A percentile compares a stretch with the other conserved stretches of the same genome.
phyloP scores from a whole-genome alignment of 2,113 vertebrate species.

The Elachura formosa region DNA sequence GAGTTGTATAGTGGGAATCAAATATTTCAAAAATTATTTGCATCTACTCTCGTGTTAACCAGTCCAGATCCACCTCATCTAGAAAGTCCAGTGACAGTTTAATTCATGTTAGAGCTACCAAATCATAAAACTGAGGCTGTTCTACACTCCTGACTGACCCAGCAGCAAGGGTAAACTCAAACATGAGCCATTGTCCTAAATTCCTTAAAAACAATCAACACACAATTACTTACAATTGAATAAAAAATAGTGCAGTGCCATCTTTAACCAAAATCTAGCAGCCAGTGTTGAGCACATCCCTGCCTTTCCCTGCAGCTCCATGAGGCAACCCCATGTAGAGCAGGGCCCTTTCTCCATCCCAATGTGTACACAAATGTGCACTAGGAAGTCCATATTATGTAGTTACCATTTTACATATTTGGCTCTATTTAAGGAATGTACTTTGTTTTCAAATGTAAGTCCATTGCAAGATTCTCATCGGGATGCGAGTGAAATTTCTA shows the following conservation, averaged over 20 bases:
- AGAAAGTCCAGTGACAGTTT: not conserved
- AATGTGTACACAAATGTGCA: not conserved
- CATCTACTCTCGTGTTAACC: not conserved
- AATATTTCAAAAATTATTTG: not conserved
- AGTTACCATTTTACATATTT: not conserved
- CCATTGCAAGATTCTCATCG: not conserved
- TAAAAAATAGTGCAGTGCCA: not conserved
- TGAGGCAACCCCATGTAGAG: fast-evolving
- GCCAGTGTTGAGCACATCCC: not conserved
- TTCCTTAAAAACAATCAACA: not conserved
- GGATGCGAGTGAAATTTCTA: not conserved
- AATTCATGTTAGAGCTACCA: not conserved
- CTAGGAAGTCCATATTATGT: not conserved
- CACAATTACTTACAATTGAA: not conserved
- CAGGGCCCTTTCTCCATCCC: not conserved
- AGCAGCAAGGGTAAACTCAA: not conserved
- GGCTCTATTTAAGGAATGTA: not conserved
- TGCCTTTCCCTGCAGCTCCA: not conserved
- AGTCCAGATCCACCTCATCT: not conserved
- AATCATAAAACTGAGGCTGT: not conserved
- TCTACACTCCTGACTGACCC: not conserved
- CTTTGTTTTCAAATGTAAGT: not conserved
- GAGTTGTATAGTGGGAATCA: not conserved
- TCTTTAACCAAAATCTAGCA: not conserved
- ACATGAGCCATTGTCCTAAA: not conserved